Evolutionary conservation across 2,888 invertebrate species (phyloP).

Genomic region (Macropis europaea): DNA sequence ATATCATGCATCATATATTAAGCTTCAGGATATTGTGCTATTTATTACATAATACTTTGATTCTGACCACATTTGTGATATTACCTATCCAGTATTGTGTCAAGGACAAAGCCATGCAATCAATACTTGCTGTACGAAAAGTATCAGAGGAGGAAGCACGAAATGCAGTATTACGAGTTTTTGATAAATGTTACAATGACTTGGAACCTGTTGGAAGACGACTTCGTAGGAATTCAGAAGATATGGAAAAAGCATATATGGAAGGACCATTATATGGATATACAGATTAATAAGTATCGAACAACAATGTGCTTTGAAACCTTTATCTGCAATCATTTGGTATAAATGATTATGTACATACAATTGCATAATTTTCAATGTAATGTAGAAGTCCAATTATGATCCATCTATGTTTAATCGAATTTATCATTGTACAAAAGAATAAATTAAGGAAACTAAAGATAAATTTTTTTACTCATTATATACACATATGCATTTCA

Average conservation of each 20-base stretch:
- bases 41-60: not conserved
- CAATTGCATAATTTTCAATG: no score
- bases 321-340: no score
- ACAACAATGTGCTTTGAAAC: no score
- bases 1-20: no score
- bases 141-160: conserved; percentile 87
- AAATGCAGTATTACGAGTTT: conserved; percentile 91
- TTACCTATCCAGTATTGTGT: conserved; percentile 88
- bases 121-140: conserved; percentile 90
- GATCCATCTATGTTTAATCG: no score
- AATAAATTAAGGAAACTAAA: no score
- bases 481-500: no score
- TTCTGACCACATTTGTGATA: conserved; percentile 19
- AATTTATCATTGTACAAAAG: no score
- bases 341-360: no score
- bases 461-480: no score
- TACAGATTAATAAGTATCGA: conserved; percentile 65
- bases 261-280: conserved; percentile 92
- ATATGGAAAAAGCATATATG: conserved; percentile 87
- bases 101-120: conserved; percentile 91
- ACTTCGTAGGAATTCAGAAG: conserved; percentile 87
- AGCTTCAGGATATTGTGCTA: not conserved
- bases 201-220: conserved; percentile 94
- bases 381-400: no score
- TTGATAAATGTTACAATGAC: conserved; percentile 94